Conservation (phyloP, 2,797 vertebrate genomes). For the Bucorvus abyssinicus region DNA sequence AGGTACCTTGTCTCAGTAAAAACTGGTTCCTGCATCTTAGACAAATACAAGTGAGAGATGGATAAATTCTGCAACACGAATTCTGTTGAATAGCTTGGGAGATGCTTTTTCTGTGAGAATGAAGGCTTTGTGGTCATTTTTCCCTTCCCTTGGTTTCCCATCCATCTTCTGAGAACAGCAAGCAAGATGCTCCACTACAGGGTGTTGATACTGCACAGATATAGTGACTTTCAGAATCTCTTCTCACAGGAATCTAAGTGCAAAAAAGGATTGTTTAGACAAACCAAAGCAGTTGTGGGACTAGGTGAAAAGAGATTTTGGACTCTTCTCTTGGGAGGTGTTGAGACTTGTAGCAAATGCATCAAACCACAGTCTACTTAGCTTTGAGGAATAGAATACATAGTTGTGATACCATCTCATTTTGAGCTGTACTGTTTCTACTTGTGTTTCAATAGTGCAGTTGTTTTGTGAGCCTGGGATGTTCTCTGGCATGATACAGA, state of each 20-base stretch:
- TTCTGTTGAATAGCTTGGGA: neutral
- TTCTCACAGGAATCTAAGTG: neutral
- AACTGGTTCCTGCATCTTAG: neutral
- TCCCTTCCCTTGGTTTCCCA: neutral
- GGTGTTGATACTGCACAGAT: neutral
- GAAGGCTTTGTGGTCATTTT: neutral
- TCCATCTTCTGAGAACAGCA: neutral
- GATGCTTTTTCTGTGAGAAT: neutral
- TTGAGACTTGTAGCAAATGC: neutral
- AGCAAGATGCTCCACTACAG: neutral
- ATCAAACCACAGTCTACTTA: neutral
- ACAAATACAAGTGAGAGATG: neutral
- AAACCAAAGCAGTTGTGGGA: neutral
- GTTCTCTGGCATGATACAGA: neutral
- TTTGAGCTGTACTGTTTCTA: neutral
- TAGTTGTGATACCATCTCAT: constrained; percentile 11
- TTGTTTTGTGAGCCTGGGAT: constrained; percentile 6
- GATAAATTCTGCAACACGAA: neutral
- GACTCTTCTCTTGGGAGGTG: neutral
- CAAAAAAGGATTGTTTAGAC: neutral
- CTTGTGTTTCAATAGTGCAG: neutral
- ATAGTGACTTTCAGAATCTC: neutral
- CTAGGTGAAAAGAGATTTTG: neutral
- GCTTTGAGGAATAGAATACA: neutral
- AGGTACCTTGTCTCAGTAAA: neutral